These are phyloP conservation scores for Caenorhabditis wallacei DNA, from an alignment of 2,888 invertebrate genomes.

Conservation along the genomic window DNA sequence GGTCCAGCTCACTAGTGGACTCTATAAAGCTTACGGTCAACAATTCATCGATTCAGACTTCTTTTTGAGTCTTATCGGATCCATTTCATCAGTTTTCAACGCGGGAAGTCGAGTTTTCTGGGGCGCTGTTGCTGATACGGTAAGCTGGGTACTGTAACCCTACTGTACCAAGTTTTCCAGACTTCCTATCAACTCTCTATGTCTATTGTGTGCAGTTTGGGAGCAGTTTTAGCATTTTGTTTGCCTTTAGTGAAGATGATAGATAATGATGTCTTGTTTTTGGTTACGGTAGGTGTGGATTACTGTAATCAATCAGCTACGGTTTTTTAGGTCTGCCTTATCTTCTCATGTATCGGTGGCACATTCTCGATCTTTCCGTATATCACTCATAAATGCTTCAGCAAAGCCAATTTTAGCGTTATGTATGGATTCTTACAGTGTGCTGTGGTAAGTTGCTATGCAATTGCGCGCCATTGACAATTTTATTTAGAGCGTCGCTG, in stretches of 20 bases:
- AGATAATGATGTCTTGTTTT: slow-evolving; percentile 68
- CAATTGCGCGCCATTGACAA: neutral
- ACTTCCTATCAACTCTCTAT: slow-evolving; percentile 81
- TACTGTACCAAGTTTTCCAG: slow-evolving; percentile 51
- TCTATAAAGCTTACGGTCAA: slow-evolving; percentile 81
- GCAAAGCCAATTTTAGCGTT: slow-evolving; percentile 79
- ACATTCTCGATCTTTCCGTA: slow-evolving; percentile 80
- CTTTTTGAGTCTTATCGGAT: slow-evolving; percentile 80
- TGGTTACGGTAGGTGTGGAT: slow-evolving; percentile 57
- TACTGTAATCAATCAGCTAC: neutral
- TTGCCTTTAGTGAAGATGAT: slow-evolving; percentile 74
- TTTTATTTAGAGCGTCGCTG: slow-evolving; percentile 77
- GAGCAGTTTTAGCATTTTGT: slow-evolving; percentile 76
- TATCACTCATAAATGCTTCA: slow-evolving; percentile 79
- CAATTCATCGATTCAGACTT: slow-evolving; percentile 80
- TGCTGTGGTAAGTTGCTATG: slow-evolving; percentile 69
- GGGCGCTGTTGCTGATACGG: slow-evolving; percentile 79
- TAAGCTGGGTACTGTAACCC: slow-evolving; percentile 35
- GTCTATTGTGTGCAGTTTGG: slow-evolving; percentile 77
- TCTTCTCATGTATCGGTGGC: slow-evolving; percentile 80
- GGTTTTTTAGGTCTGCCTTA: slow-evolving; percentile 74
- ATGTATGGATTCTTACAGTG: slow-evolving; percentile 79
- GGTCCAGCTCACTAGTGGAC: slow-evolving; percentile 79
- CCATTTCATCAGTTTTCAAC: slow-evolving; percentile 79
- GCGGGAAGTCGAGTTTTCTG: slow-evolving; percentile 79